Evolutionary conservation across 2,113 vertebrate species (phyloP).

Genomic region (Tetrao urogallus): DNA sequence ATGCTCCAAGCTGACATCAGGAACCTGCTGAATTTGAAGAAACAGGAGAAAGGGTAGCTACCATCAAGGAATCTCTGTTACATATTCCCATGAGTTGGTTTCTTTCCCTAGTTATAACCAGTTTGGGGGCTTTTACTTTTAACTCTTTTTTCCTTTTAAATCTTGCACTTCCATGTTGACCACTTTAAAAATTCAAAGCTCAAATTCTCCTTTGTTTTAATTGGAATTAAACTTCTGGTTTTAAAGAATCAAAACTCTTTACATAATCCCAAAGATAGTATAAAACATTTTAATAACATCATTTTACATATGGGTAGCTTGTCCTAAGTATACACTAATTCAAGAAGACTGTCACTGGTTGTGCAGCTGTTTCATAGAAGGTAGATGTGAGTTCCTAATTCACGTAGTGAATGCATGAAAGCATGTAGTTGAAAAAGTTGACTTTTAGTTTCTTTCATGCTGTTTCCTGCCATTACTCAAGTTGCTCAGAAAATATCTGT

Average conservation of each 20-base stretch:
- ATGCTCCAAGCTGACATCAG: background rate
- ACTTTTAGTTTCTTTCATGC: background rate
- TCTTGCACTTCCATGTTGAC: background rate
- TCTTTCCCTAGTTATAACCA: background rate
- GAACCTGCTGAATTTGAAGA: background rate
- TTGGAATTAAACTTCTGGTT: background rate
- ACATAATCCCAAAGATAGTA: background rate
- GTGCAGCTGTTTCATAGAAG: background rate
- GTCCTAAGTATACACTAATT: background rate
- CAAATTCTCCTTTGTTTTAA: background rate
- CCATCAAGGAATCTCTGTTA: background rate
- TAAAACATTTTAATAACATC: background rate
- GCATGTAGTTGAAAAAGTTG: background rate
- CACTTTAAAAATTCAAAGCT: background rate
- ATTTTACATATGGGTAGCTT: background rate
- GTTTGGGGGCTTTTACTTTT: background rate
- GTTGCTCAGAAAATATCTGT: background rate
- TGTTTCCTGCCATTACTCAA: background rate
- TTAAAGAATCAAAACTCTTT: background rate
- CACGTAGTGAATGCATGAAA: too few relatives aligned
- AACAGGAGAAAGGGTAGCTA: background rate
- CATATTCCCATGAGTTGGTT: background rate
- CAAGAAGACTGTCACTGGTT: background rate
- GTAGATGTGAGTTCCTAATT: background rate
- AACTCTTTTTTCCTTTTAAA: background rate